Evolutionary conservation across 2,888 invertebrate species (phyloP).

Genomic region (Aphodius granarius): DNA sequence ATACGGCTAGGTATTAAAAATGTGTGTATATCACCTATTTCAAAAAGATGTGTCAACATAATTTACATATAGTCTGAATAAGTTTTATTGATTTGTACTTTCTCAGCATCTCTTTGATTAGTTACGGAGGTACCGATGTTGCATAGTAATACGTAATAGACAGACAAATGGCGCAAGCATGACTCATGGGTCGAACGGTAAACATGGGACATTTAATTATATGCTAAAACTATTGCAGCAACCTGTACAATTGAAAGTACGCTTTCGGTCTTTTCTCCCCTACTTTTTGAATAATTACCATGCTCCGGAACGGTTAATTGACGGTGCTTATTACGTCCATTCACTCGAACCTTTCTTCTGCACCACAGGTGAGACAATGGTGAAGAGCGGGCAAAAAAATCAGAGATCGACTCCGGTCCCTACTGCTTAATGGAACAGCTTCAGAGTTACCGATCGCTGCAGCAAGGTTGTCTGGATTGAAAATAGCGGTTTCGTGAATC

Average conservation of each 20-base stretch:
- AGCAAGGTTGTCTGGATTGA: slow-evolving; percentile 24
- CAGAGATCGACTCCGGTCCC: slow-evolving; percentile 5
- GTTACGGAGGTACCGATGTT: neutral
- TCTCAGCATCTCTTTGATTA: neutral
- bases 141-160: neutral
- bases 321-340: slow-evolving; percentile 8
- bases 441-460: slow-evolving; percentile 18
- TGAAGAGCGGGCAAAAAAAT: slow-evolving; percentile 3
- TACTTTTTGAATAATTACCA: slow-evolving; percentile 4
- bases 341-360: slow-evolving; percentile 12
- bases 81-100: neutral
- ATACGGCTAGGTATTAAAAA: neutral
- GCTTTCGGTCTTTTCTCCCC: slow-evolving; percentile 5
- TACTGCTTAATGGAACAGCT: slow-evolving; percentile 20
- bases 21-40: neutral
- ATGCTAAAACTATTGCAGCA: neutral
- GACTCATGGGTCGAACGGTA: neutral
- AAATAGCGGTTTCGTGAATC: slow-evolving; percentile 25
- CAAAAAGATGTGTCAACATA: too few relatives aligned
- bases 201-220: neutral
- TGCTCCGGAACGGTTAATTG: slow-evolving; percentile 13
- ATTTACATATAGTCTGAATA: neutral
- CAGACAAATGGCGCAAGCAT: neutral
- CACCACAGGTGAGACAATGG: slow-evolving; percentile 8
- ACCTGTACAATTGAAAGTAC: slow-evolving; percentile 7